These are phyloP conservation scores for Crossocerus cetratus DNA, from an alignment of 2,888 invertebrate genomes.

Conservation along the genomic window DNA sequence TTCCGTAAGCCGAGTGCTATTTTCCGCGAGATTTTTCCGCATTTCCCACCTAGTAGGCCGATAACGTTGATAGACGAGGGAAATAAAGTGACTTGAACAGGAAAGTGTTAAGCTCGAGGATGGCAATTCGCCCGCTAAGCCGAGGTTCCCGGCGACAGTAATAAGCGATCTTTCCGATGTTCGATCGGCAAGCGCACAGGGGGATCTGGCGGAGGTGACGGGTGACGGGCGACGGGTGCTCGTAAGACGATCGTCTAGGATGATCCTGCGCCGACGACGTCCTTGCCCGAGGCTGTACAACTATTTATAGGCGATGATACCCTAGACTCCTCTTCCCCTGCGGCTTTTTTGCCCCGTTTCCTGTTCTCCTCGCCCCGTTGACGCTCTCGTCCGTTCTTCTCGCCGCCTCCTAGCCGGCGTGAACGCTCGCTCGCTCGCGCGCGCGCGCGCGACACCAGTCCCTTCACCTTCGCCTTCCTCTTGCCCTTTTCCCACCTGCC, in stretches of 20 bases:
- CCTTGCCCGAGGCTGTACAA: constrained; percentile 74
- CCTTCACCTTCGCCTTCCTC: background rate
- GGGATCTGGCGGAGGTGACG: background rate
- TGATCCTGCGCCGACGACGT: constrained; percentile 59
- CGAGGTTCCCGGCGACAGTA: no score
- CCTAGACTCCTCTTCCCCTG: constrained; percentile 62
- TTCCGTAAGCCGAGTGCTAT: no score
- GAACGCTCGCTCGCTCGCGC: background rate
- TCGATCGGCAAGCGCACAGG: no score
- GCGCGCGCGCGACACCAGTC: background rate
- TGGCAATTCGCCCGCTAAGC: no score
- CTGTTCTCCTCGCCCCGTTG: constrained; percentile 20
- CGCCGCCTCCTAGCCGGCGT: constrained; percentile 35
- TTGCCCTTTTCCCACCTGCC: background rate
- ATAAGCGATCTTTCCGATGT: no score
- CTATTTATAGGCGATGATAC: constrained; percentile 76
- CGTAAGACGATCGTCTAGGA: constrained; percentile 52
- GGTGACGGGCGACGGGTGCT: constrained; percentile 10
- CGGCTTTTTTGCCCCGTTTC: constrained; percentile 26
- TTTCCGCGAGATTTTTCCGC: no score
- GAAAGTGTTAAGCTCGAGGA: no score
- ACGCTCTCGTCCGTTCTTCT: constrained; percentile 41
- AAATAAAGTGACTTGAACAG: no score
- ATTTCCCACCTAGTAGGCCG: no score
- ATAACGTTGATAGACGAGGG: no score